Base-by-base conservation (phyloP, 2,797 vertebrate genomes). In the Oreonectes daqikongensis region DNA sequence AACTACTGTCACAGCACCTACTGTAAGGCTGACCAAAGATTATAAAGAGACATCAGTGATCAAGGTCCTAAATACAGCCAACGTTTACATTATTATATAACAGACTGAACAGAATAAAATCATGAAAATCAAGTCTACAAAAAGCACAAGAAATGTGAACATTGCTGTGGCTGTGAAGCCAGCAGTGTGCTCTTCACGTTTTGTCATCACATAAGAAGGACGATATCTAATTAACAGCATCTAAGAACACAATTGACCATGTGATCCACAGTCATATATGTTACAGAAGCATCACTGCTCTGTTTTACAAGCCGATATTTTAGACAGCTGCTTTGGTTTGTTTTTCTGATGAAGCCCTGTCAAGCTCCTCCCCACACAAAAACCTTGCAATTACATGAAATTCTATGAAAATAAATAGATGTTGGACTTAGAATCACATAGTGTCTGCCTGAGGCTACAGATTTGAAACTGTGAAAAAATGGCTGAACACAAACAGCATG, bases 61-160 rank as follows among this genome's bases (percentile, higher is more conserved):
- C 32, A 35, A 9, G 32, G 8, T 35, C 35, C 35, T 10, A 35
- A 74, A 65, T 53, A 65, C 17, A 20, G 17, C 15, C 52, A 17
- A 60, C 38, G 48, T 74, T 75, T 75, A 55, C 22, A 55, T 53
- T 28, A 20, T 28, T 32, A 40, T 42, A 40, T 32, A 74, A 73
- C 44, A 63, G 32, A 63, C 24, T 28, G 20, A 63, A 50, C n/a
- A 15, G 46, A 63, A 44, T 63, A 28, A 52, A 73, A 44, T 4
- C 40, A 63, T 3, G 3, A 32, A 3, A 32, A 32, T n/a, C 3
- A 59, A 73, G 59, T 32, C 22, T 14, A 15, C 12, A 6, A 15
- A 64, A 64, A 52, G 24, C 71, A 64, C 38, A 20, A 20, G 38
- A 64, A 74, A 74, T 38, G n/a, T 64, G 9, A 73, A 46, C 3